phyloP scores from a whole-genome alignment of 2,888 invertebrate genomes.

The Baronia brevicornis region DNA sequence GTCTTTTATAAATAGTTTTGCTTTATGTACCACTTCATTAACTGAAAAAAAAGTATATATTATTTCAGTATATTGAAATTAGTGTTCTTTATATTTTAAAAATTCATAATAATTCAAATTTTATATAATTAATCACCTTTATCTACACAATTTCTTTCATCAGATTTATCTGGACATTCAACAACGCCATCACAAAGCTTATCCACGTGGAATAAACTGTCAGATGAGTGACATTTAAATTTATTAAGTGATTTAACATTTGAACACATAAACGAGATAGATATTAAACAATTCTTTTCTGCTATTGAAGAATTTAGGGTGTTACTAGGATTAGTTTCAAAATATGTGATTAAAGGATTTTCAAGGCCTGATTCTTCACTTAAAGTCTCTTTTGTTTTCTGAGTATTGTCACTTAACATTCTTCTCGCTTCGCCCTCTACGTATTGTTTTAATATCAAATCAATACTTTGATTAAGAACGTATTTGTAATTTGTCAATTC shows the following conservation, averaged over 20 bases:
- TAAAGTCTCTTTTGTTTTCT: neutral
- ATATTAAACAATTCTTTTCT: slow-evolving; percentile 13
- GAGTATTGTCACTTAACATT: no score
- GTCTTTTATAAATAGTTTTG: slow-evolving; percentile 29
- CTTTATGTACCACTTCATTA: slow-evolving; percentile 29
- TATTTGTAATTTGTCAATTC: slow-evolving; percentile 25
- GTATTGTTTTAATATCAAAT: slow-evolving; percentile 9
- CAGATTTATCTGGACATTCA: slow-evolving; percentile 43
- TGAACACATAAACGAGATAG: slow-evolving; percentile 30
- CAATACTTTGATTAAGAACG: slow-evolving; percentile 17
- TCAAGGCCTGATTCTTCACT: no score
- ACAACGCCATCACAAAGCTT: slow-evolving; percentile 43
- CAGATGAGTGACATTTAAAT: slow-evolving; percentile 34
- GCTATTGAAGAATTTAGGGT: neutral
- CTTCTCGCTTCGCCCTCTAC: no score
- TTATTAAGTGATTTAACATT: slow-evolving; percentile 35
- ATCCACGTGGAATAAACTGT: slow-evolving; percentile 28
- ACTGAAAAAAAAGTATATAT: slow-evolving; percentile 30
- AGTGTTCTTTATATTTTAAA: no score
- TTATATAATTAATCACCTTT: slow-evolving; percentile 31
- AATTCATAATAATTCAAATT: no score
- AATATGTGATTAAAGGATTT: no score
- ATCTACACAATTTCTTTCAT: slow-evolving; percentile 43
- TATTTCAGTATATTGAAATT: no score
- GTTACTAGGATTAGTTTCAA: no score